These are phyloP conservation scores for Sesia apiformis DNA, from an alignment of 2,888 invertebrate genomes.

Conservation along the genomic window DNA sequence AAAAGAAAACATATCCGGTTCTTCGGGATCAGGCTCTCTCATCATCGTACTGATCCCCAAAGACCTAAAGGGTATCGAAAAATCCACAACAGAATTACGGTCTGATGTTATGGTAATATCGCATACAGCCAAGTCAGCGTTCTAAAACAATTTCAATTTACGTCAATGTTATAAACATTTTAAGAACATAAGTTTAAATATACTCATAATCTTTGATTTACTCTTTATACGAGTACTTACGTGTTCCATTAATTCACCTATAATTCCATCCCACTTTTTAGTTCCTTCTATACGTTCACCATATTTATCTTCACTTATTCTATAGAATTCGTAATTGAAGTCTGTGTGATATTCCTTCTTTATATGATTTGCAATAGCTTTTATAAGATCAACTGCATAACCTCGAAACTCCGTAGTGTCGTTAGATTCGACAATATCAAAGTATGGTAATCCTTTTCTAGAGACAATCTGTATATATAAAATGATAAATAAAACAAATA, in stretches of 20 bases:
- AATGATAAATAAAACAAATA: neutral
- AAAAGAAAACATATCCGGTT: slow-evolving; percentile 92
- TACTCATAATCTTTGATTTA: too few species aligned
- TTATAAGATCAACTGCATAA: slow-evolving; percentile 90
- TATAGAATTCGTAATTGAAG: slow-evolving; percentile 78
- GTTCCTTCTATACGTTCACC: slow-evolving; percentile 79
- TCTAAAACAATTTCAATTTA: slow-evolving; percentile 68
- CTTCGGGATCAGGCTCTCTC: slow-evolving; percentile 82
- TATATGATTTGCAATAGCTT: slow-evolving; percentile 76
- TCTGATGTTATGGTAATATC: slow-evolving; percentile 95
- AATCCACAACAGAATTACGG: slow-evolving; percentile 89
- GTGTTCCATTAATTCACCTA: slow-evolving; percentile 81
- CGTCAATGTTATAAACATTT: neutral
- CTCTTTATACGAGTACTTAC: slow-evolving; percentile 54
- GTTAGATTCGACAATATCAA: slow-evolving; percentile 23
- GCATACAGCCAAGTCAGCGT: slow-evolving; percentile 93
- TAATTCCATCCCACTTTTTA: slow-evolving; percentile 85
- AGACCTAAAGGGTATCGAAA: slow-evolving; percentile 97
- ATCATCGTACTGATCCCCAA: slow-evolving; percentile 91
- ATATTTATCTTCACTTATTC: slow-evolving; percentile 78
- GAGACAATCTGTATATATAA: slow-evolving; percentile 75
- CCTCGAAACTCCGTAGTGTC: slow-evolving; percentile 78
- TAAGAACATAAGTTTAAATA: too few species aligned
- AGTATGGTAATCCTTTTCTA: slow-evolving; percentile 41
- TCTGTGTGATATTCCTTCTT: slow-evolving; percentile 23